Conservation (phyloP, 2,888 invertebrate genomes). For the Lagria hirta region DNA sequence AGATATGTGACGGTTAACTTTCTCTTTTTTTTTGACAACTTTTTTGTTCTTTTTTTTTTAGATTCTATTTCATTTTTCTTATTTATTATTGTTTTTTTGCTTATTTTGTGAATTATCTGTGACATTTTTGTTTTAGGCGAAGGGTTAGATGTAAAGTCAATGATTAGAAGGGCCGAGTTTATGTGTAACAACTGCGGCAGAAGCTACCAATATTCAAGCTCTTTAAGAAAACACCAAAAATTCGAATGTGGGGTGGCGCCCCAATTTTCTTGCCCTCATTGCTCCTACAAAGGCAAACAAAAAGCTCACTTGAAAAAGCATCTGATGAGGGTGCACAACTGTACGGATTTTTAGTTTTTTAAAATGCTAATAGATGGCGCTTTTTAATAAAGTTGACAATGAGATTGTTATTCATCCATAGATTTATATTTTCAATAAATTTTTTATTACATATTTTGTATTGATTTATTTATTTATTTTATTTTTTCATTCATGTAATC, state of each 20-base stretch:
- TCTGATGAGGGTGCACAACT: constrained; percentile 72
- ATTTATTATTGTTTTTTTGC: no score
- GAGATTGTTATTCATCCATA: no score
- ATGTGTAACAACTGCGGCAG: constrained; percentile 69
- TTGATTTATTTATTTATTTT: no score
- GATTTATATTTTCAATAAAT: no score
- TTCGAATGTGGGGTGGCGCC: constrained; percentile 82
- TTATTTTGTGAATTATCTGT: no score
- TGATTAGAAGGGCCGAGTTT: constrained; percentile 2
- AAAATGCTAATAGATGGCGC: no score
- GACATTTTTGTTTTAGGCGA: constrained; percentile 47
- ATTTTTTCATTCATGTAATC: not conserved
- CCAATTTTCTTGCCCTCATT: constrained; percentile 72
- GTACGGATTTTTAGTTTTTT: not conserved
- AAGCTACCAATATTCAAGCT: constrained; percentile 79
- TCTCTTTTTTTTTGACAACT: no score
- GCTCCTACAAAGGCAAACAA: constrained; percentile 75
- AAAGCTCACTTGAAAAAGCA: constrained; percentile 74
- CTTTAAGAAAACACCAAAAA: constrained; percentile 75
- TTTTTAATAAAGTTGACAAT: no score
- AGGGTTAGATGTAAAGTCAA: not conserved
- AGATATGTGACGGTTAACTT: no score
- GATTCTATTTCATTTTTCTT: no score
- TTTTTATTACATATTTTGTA: no score
- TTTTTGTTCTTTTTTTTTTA: no score